These are phyloP conservation scores for Melospiza georgiana DNA, from an alignment of 2,113 vertebrate genomes.

Conservation along the genomic window DNA sequence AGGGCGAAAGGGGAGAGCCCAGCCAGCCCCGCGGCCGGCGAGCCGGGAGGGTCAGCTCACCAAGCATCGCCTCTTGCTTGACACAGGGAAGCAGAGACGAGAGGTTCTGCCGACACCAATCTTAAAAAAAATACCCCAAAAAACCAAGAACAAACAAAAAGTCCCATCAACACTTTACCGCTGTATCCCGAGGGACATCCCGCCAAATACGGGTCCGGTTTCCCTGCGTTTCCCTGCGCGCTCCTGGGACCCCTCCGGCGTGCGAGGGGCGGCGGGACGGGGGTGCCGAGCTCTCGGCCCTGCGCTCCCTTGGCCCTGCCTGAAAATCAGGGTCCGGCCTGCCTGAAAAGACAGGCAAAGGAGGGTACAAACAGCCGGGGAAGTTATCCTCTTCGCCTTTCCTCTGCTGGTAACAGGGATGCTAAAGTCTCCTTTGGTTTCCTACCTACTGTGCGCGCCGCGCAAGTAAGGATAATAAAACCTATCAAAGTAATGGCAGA, in stretches of 20 bases:
- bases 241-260: neutral
- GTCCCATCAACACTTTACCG: accelerated
- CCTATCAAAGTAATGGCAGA: neutral
- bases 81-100: neutral
- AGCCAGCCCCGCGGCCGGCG: neutral
- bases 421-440: neutral
- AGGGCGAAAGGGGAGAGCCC: neutral
- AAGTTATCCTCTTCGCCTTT: neutral
- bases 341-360: neutral
- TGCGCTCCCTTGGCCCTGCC: neutral
- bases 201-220: neutral
- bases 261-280: neutral
- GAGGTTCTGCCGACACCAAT: neutral
- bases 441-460: neutral
- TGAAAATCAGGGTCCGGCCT: neutral
- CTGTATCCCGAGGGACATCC: neutral
- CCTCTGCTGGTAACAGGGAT: neutral
- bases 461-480: neutral
- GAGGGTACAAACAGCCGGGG: neutral
- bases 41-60: neutral
- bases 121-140: neutral
- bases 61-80: neutral
- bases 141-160: neutral
- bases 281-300: neutral
- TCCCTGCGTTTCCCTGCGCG: neutral